These are phyloP conservation scores for Melipona bicolor DNA, from an alignment of 2,888 invertebrate species.

Conservation along the genomic window DNA sequence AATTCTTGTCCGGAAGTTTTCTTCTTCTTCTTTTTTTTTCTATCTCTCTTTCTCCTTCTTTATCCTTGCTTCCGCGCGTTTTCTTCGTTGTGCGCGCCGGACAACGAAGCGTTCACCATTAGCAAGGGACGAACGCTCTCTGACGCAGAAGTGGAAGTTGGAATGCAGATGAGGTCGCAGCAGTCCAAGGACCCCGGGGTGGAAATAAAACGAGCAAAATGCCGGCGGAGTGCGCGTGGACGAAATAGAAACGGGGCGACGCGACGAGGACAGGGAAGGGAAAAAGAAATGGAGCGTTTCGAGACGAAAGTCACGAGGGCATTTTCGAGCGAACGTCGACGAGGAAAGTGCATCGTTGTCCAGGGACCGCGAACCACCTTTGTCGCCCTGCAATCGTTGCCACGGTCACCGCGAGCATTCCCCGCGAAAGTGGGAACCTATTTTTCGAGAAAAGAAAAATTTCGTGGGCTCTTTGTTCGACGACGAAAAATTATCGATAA, in stretches of 20 bases:
- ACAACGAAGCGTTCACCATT: constrained; percentile 59
- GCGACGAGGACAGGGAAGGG: background rate
- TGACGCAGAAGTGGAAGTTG: constrained; percentile 51
- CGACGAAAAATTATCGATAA: no score
- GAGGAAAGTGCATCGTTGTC: constrained; percentile 31
- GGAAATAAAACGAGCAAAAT: constrained; percentile 35
- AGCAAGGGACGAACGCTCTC: constrained; percentile 49
- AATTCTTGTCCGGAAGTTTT: constrained; percentile 20
- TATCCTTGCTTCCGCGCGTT: background rate
- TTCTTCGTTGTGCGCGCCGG: constrained; percentile 8
- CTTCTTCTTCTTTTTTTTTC: background rate
- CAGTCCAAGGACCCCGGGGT: constrained; percentile 22
- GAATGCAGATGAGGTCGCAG: constrained; percentile 67
- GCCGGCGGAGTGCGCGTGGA: background rate
- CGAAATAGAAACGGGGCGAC: constrained; percentile 28
- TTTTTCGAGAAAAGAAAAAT: background rate
- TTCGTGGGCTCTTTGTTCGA: background rate
- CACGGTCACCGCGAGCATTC: constrained; percentile 2
- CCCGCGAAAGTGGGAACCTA: background rate
- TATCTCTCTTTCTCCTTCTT: no score
- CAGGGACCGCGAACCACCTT: constrained; percentile 12
- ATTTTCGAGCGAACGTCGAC: constrained; percentile 41
- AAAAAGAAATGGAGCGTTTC: constrained; percentile 26
- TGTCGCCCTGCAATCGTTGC: background rate
- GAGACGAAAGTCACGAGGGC: constrained; percentile 35